Base-by-base conservation (phyloP, 2,888 invertebrate species). In the Orgyia antiqua region DNA sequence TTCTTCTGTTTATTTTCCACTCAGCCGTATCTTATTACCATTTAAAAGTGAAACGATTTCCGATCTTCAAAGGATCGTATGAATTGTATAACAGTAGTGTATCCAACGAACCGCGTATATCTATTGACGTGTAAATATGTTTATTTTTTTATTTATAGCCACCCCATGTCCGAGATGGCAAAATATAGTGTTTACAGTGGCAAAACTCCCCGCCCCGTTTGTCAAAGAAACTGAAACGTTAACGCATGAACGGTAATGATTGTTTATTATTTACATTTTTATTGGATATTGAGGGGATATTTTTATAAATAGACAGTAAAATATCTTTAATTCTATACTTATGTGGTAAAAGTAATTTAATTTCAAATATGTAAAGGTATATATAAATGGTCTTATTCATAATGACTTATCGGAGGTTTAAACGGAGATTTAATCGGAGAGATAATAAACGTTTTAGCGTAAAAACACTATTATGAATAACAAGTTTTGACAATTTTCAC, bases 51-150 rank as follows among this genome's bases (percentile, higher is more conserved):
- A 33, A 29, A 17, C 31, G 27, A 31, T 31, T 31, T 33, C 20
- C 20, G n/a, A 17, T 29, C 27, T 32, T 32, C 21, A 39, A 48
- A 50, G 41, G 35, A 31, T 34, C 36, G 31, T 39, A 39, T 33
- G 37, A 51, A 35, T 48, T 42, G 42, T 37, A 48, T 51, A 40
- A 39, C 37, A 36, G 48, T 45, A 62, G 58, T 27, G 30, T 19
- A 57, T 50, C 45, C 55, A 36, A 23, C 37, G 39, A 42, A 36
- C 51, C 47, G 48, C 30, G 33, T 39, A 27, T 38, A 37, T 52
- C 56, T 55, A 60, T 61, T 62, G 62, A 67, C 61, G 62, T 64
- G 67, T 62, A 65, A 68, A 68, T 60, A 57, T 51, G 61, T 54
- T 47, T 47, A 45, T 58, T 61, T 57, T 54, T 57, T 60, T 63